phyloP scores from a whole-genome alignment of 2,888 invertebrate genomes.

The Agonopterix arenella region DNA sequence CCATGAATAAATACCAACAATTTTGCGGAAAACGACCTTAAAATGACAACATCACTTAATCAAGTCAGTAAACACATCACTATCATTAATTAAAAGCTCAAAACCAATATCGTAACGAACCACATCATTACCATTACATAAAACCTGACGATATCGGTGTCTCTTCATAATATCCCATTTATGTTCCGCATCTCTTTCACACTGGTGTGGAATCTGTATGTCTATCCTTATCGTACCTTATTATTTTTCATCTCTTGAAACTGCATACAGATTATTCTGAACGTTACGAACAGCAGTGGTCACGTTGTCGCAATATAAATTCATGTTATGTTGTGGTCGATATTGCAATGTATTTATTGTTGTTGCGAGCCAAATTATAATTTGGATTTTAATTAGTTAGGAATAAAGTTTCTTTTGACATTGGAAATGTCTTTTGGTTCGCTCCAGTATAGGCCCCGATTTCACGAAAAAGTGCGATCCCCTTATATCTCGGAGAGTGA shows the following conservation, averaged over 20 bases:
- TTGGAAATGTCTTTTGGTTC: too few species aligned
- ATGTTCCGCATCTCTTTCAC: not conserved
- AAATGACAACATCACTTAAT: too few species aligned
- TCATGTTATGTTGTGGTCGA: not conserved
- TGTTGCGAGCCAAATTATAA: too few species aligned
- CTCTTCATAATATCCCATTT: slow-evolving; percentile 3
- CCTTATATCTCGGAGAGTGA: too few species aligned
- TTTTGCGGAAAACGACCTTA: too few species aligned
- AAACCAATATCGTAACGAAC: not conserved
- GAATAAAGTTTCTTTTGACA: too few species aligned
- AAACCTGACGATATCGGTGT: slow-evolving; percentile 1
- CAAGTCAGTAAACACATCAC: too few species aligned
- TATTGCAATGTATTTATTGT: not conserved
- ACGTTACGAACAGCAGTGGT: not conserved
- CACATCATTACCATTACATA: not conserved
- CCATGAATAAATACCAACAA: too few species aligned
- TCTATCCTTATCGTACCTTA: slow-evolving; percentile 11
- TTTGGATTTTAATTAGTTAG: too few species aligned
- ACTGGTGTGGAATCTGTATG: slow-evolving; percentile 1
- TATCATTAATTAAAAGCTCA: not conserved
- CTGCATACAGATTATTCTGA: slow-evolving; percentile 5
- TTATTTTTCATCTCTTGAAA: slow-evolving; percentile 18
- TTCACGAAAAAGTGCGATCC: too few species aligned
- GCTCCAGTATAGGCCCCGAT: too few species aligned
- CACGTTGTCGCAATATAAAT: not conserved